Percentiles rank a stretch among this genome's conserved stretches.
Conservation (phyloP, 2,888 invertebrate species). For the Heliconius ismenius region DNA sequence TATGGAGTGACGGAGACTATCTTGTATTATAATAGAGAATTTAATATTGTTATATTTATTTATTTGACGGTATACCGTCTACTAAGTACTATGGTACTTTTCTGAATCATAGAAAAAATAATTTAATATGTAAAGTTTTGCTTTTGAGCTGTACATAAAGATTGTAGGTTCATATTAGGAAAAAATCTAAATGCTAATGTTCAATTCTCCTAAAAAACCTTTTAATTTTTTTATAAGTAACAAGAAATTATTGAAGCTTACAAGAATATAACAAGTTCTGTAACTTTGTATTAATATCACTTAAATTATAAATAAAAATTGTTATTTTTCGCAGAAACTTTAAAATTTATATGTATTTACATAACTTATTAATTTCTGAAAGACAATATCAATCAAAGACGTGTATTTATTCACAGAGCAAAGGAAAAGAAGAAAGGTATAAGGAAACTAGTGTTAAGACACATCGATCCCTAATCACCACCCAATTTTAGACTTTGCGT, state of each 20-base stretch:
- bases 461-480: no score
- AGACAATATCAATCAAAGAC: no score
- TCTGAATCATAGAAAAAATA: no score
- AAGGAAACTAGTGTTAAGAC: no score
- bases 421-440: no score
- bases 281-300: neutral
- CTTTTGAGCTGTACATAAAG: no score
- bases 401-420: no score
- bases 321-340: constrained; percentile 9
- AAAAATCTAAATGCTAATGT: no score
- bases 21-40: neutral
- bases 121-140: no score
- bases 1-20: neutral
- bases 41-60: neutral
- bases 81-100: no score
- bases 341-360: neutral
- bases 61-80: neutral
- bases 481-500: no score
- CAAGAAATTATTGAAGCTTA: neutral
- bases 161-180: no score
- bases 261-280: neutral
- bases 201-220: neutral
- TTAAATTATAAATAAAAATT: neutral
- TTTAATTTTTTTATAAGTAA: neutral
- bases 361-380: neutral